phyloP scores from a whole-genome alignment of 2,113 vertebrate genomes.

The Rhynchomys soricoides region DNA sequence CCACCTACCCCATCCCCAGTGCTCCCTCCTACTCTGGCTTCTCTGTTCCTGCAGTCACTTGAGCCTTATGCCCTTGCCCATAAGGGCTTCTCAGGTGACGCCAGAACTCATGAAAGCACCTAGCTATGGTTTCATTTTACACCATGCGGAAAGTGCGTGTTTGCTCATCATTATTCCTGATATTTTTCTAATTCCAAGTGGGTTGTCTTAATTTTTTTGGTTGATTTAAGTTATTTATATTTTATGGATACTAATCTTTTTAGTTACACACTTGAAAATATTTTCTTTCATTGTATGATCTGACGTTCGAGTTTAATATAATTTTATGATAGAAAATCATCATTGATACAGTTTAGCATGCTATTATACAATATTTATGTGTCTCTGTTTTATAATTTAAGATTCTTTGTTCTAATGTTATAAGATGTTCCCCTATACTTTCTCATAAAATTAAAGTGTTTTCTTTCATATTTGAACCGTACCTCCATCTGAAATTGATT shows the following conservation, averaged over 20 bases:
- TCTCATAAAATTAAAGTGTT: conserved; percentile 51
- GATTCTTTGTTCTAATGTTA: neutral
- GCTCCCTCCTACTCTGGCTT: neutral
- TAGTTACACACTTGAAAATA: neutral
- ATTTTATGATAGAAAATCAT: neutral
- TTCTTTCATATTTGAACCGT: conserved; percentile 55
- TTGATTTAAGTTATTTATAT: conserved; percentile 6
- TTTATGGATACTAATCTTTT: neutral
- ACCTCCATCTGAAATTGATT: conserved; percentile 56
- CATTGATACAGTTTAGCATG: neutral
- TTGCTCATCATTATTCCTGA: too few species aligned
- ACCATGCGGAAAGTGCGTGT: neutral
- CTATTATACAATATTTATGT: conserved; percentile 2
- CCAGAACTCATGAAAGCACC: neutral
- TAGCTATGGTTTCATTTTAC: neutral
- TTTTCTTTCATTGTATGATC: neutral
- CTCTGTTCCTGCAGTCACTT: too few species aligned
- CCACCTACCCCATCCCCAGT: too few species aligned
- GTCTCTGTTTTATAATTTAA: conserved; percentile 31
- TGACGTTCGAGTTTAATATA: neutral
- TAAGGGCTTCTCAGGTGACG: too few species aligned
- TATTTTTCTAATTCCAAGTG: neutral
- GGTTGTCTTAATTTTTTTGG: neutral
- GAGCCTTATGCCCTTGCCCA: too few species aligned
- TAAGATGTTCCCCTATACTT: neutral